Evolutionary conservation across 2,888 invertebrate genomes (phyloP), one percentile per base, ranked within the genome.

Genomic region (Pristionchus fissidentatus): DNA sequence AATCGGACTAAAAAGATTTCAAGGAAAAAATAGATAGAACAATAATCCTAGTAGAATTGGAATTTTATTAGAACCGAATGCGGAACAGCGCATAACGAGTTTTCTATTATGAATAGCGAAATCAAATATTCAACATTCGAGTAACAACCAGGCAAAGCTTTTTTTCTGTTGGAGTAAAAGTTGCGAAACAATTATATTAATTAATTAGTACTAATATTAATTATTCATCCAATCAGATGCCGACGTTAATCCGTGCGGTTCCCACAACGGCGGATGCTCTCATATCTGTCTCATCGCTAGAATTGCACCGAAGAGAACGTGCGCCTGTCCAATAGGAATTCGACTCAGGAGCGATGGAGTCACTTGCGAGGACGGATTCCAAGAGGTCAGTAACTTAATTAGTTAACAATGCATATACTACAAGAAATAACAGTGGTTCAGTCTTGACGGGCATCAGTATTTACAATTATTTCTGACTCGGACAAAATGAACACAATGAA

Each of bases 321-420:
- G 88, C 70, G 84, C 85, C 0, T 88, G 88, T 41, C 86, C 87
- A 4, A 79, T 85, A 4, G 88, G 88, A 26, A 78, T 88, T 29
- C 52, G 78, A 60, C 83, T 88, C 43, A 66, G 52, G 5, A 66
- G 75, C n/a, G 85, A 88, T 46, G 83, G 79, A 29, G 19, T 43
- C 3, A 88, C 84, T 4, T 88, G 88, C 66, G 84, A 85, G 41
- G 82, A 83, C 3, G 88, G 88, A 22, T 52, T 89, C 41, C 55
- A 85, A 32, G 79, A 86, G 29, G 83, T 84, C 3, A 78, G 49
- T 4, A 75, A n/a, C n/a, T 13, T 49, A 49, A 49, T 49, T n/a
- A n/a, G n/a, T n/a, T n/a, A n/a, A n/a, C n/a, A n/a, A n/a, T n/a
- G n/a, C n/a, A n/a, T n/a, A n/a, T n/a, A n/a, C n/a, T n/a, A n/a